A percentile compares a stretch with the other conserved stretches of the same genome.
These are phyloP conservation scores for Hemicrepidius hirtus DNA, from an alignment of 2,888 invertebrate genomes.

Conservation along the genomic window DNA sequence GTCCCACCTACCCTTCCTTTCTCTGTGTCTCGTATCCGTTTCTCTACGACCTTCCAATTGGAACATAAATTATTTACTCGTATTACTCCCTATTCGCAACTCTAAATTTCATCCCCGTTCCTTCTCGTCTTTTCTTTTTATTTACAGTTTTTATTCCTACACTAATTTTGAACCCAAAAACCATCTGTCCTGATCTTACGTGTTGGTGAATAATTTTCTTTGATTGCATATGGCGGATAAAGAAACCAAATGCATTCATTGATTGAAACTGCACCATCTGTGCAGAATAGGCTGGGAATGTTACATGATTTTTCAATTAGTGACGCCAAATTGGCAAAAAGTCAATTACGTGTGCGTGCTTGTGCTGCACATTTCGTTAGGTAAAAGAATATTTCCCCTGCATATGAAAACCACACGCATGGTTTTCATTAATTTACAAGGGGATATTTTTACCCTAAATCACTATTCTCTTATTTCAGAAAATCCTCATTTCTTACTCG, in stretches of 20 bases:
- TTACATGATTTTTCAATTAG: conserved; percentile 42
- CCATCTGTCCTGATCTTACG: no score
- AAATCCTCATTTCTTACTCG: conserved; percentile 1
- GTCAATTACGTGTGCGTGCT: conserved; percentile 17
- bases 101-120: no score
- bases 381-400: not conserved
- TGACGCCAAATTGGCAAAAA: conserved; percentile 27
- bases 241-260: not conserved
- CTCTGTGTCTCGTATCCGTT: no score
- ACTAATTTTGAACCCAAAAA: no score
- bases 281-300: conserved; percentile 8
- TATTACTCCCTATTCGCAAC: no score
- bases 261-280: not conserved
- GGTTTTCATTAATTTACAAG: conserved; percentile 3
- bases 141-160: no score
- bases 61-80: no score
- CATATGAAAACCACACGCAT: conserved; percentile 12
- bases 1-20: no score
- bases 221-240: no score
- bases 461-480: not conserved
- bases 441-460: conserved; percentile 6
- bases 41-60: no score
- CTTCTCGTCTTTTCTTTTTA: no score
- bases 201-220: no score
- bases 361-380: conserved; percentile 10